These are phyloP conservation scores for Latrodectus elegans DNA, from an alignment of 2,888 invertebrate genomes.

Conservation along the genomic window DNA sequence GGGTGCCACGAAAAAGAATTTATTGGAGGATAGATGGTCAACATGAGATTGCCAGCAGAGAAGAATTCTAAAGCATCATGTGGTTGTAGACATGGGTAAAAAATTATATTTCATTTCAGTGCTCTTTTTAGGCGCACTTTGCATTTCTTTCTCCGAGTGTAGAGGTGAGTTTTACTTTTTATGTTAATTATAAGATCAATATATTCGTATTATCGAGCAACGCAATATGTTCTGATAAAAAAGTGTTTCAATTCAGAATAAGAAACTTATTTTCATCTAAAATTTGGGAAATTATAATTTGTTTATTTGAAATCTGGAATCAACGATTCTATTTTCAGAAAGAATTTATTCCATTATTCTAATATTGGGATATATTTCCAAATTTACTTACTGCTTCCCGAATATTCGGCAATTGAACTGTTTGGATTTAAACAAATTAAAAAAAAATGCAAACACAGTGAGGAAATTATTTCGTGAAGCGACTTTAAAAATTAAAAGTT, in stretches of 20 bases:
- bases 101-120: constrained; percentile 46
- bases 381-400: too few species aligned
- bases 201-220: background rate
- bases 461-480: too few species aligned
- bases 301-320: too few species aligned
- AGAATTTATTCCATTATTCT: too few species aligned
- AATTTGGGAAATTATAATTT: background rate
- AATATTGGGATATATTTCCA: too few species aligned
- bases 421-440: too few species aligned
- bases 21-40: constrained; percentile 28
- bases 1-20: constrained; percentile 21
- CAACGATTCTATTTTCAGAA: too few species aligned
- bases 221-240: background rate
- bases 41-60: constrained; percentile 55
- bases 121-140: constrained; percentile 49
- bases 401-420: too few species aligned
- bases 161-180: constrained; percentile 36
- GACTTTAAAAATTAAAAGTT: too few species aligned
- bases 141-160: constrained; percentile 22
- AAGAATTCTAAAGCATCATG: constrained; percentile 32
- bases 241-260: background rate
- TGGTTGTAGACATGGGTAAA: constrained; percentile 54
- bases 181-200: constrained; percentile 23
- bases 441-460: too few species aligned
- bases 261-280: background rate